These are phyloP conservation scores for Thereva unica DNA, from an alignment of 2,888 invertebrate species.

Conservation along the genomic window DNA sequence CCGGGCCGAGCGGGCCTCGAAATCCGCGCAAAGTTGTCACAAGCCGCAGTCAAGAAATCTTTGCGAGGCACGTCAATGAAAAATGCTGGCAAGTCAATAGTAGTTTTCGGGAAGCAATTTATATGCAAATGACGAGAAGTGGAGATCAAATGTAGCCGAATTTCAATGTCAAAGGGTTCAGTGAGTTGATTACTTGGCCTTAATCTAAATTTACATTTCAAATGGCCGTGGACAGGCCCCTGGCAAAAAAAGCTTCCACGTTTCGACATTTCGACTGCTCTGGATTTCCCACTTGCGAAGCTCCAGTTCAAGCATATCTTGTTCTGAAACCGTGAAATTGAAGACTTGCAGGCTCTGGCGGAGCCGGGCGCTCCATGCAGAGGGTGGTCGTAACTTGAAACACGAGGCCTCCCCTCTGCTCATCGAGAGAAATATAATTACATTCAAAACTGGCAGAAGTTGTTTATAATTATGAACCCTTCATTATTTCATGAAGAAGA, in stretches of 20 bases:
- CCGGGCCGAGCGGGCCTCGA: too few relatives aligned
- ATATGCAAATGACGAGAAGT: conserved; percentile 34
- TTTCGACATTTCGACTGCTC: conserved; percentile 28
- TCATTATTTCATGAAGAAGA: conserved; percentile 41
- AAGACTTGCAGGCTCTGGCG: conserved; percentile 3
- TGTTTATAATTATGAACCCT: conserved; percentile 43
- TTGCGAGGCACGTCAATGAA: conserved; percentile 17
- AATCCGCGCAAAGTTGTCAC: too few relatives aligned
- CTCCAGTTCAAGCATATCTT: background rate
- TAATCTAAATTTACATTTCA: conserved; percentile 37
- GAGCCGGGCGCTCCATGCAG: conserved; percentile 5
- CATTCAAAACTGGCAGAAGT: conserved; percentile 41
- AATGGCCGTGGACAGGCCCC: conserved; percentile 22
- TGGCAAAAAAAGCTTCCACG: conserved; percentile 17
- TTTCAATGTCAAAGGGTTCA: conserved; percentile 36
- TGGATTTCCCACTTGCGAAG: conserved; percentile 1
- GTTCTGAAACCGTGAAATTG: background rate
- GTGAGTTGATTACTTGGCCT: conserved; percentile 29
- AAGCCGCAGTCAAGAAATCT: background rate
- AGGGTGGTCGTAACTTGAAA: conserved; percentile 16
- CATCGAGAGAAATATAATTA: conserved; percentile 40
- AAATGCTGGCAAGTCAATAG: conserved; percentile 22
- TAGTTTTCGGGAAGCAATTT: conserved; percentile 34
- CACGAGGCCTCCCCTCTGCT: background rate
- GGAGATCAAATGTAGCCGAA: conserved; percentile 31